Evolutionary conservation across 1,140 invertebrate genomes (phyloP), one percentile per base, ranked within the genome.

Genomic region (Drosophila micromelanica): DNA sequence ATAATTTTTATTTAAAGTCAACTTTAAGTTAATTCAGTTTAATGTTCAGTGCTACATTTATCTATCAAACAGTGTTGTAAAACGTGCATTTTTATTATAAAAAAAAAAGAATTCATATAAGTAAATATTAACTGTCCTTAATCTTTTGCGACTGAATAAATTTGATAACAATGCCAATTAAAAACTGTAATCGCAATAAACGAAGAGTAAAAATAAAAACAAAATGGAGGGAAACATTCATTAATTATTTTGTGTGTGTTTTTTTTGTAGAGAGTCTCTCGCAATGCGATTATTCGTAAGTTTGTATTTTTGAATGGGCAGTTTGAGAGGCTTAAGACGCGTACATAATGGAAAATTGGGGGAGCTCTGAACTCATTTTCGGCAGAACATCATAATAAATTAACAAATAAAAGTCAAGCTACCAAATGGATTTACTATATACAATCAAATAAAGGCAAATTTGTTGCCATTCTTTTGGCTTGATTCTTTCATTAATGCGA

Each of bases 331-430:
- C 82, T 86, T 80, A 86, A 71, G 61, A 73, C 49, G 59, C 67
- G 64, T 56, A 63, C 69, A 86, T 85, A 80, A 86, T 85, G 81
- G 74, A 70, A 86, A 86, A 85, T 86, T 86, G 73, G 74, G 64
- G 62, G 70, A 80, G 67, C 81, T 86, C 63, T 75, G 73, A 78
- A 86, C 82, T 86, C 80, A 86, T 86, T 86, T 86, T 86, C 81
- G 78, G 67, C 35, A 68, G 81, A 86, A 86, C 81, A 86, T 86
- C 82, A 86, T 78, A 86, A 86, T 86, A 86, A 86, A 86, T 86
- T 86, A 86, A 87, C 81, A 87, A 86, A 86, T 86, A 87, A 86
- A 86, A 87, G 67, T 87, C 64, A 68, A 60, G 32, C 68, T 69
- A 46, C 51, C 80, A 73, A 82, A 82, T 76, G 79, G 80, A 79